phyloP scores from a whole-genome alignment of 2,113 vertebrate genomes.

The Crypturellus undulatus region DNA sequence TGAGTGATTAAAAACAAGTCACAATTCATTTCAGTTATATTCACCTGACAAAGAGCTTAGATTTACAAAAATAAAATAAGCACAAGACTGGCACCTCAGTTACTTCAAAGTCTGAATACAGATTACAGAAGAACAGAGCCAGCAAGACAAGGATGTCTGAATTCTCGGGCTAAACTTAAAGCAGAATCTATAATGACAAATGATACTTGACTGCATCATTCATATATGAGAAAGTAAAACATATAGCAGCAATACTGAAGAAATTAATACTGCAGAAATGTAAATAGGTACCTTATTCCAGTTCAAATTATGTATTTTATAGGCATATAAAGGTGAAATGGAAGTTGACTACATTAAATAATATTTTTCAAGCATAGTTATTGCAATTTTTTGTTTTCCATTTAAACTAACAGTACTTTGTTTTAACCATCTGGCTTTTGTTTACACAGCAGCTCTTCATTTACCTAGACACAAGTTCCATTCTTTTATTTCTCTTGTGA shows the following conservation, averaged over 20 bases:
- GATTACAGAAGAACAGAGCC: not conserved
- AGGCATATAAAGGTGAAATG: rapidly evolving
- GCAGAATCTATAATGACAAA: no score
- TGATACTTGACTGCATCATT: rapidly evolving
- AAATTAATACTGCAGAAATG: not conserved
- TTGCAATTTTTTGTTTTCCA: rapidly evolving
- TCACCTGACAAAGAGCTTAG: not conserved
- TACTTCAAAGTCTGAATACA: not conserved
- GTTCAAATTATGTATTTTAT: rapidly evolving
- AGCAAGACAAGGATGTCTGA: not conserved
- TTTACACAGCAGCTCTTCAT: rapidly evolving
- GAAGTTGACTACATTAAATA: rapidly evolving
- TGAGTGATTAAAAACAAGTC: not conserved
- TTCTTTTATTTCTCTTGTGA: not conserved
- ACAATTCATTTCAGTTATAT: not conserved
- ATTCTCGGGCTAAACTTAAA: not conserved
- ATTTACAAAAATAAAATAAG: not conserved
- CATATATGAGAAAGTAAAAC: rapidly evolving
- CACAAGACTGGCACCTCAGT: rapidly evolving
- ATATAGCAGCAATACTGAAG: rapidly evolving
- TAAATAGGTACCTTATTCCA: not conserved
- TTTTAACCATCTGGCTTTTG: rapidly evolving
- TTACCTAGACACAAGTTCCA: rapidly evolving
- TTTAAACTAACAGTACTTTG: rapidly evolving
- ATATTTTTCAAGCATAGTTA: rapidly evolving